phyloP scores from a whole-genome alignment of 2,113 vertebrate genomes.

The Oryzias celebensis region DNA sequence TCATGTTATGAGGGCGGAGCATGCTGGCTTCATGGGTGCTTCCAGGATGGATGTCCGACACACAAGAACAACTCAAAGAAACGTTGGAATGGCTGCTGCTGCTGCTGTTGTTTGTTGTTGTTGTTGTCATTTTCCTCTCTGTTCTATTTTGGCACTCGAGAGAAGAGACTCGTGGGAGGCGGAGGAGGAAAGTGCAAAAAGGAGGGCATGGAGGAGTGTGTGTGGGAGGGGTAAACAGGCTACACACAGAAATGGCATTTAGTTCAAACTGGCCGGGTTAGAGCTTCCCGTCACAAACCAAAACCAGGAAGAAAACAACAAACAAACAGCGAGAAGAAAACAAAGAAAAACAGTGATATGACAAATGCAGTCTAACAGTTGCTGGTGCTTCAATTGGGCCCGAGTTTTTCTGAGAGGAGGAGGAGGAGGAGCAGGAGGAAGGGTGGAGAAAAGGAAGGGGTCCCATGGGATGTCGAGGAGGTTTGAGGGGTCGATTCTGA shows the following conservation, averaged over 20 bases:
- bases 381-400: conserved; percentile 79
- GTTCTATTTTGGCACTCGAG: conserved; percentile 82
- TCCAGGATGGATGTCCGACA: conserved; percentile 84
- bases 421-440: conserved; percentile 6
- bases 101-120: conserved; percentile 58
- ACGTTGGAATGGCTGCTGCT: conserved; percentile 79
- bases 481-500: conserved; percentile 53
- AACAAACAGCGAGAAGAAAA: conserved; percentile 56
- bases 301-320: conserved; percentile 64
- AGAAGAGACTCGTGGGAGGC: conserved; percentile 72
- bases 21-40: conserved; percentile 85
- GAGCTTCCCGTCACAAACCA: conserved; percentile 73
- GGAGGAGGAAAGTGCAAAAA: conserved; percentile 69
- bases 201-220: conserved; percentile 60
- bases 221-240: conserved; percentile 74
- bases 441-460: conserved; percentile 16
- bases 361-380: conserved; percentile 81
- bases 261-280: conserved; percentile 81
- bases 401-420: conserved; percentile 31
- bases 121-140: conserved; percentile 35
- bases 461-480: conserved; percentile 41
- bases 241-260: conserved; percentile 84
- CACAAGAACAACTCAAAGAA: conserved; percentile 82
- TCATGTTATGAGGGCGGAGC: conserved; percentile 85
- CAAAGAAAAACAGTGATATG: conserved; percentile 80